Evolutionary conservation across 2,113 vertebrate species (phyloP), one percentile per base, ranked within the genome.

Genomic region (Gila orcuttii): DNA sequence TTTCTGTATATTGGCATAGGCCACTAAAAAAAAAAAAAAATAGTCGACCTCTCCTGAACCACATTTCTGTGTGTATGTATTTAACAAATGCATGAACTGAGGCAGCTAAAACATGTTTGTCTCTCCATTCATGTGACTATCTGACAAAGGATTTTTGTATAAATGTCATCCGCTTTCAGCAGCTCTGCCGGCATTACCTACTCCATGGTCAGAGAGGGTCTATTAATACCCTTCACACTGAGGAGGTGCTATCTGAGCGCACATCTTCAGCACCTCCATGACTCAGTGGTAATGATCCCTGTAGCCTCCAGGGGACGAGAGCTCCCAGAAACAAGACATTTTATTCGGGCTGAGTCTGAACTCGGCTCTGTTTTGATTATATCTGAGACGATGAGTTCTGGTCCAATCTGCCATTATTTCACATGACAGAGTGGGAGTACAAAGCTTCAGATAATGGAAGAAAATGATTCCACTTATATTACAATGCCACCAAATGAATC

Each of bases 241-340:
- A 75, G 82, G 19, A 79, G 69, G 82, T 39, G 47, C 28, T 57
- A 79, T 33, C 83, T 66, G 23, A 31, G 12, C 68, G n/a, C 33
- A 75, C 77, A 80, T 36, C 45, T 62, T 45, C 79, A 80, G 10
- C 59, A 59, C 33, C 45, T 57, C 47, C 64, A 39, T 85, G 77
- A 85, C 52, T 75, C 68, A 85, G 45, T 85, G 82, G 69, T 79
- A 79, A 79, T 79, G 75, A 82, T 69, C 69, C 68, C 45, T 33
- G 59, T 50, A 39, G 21, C 33, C 86, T 84, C 82, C 33, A 19
- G 28, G 42, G 73, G 23, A 78, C 2, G n/a, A 50, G 77, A 17
- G 31, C 77, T 42, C 36, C 57, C 36, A 42, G 77, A 79, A 79
- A 79, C 77, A 79, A 79, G 57, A 12, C 77, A 79, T 57, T 79